phyloP scores from a whole-genome alignment of 2,113 vertebrate genomes.

The Tragelaphus scriptus region DNA sequence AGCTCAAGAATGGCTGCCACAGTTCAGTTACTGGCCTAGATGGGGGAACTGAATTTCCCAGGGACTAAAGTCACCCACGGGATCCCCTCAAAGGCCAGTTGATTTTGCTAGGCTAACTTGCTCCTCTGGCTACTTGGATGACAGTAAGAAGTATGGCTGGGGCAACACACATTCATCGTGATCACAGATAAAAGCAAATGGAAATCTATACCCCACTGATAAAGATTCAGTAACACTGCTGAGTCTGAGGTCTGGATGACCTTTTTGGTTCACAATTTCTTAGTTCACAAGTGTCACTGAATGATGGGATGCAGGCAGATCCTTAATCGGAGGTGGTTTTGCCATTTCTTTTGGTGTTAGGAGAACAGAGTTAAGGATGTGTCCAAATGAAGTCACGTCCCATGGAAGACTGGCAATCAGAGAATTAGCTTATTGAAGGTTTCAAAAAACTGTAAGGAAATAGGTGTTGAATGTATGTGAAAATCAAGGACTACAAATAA shows the following conservation, averaged over 20 bases:
- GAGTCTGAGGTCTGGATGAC: background rate
- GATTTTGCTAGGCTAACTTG: background rate
- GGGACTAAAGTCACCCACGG: background rate
- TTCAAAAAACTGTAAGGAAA: background rate
- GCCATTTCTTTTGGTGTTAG: background rate
- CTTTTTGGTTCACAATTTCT: background rate
- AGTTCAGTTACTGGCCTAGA: background rate
- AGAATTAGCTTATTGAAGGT: background rate
- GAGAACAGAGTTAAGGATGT: background rate
- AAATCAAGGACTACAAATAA: background rate
- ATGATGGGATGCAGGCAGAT: background rate
- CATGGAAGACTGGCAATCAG: background rate
- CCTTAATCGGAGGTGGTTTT: background rate
- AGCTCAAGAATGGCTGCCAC: background rate
- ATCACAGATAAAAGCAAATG: background rate
- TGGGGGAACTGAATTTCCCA: background rate
- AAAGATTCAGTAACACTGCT: background rate
- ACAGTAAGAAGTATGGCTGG: background rate
- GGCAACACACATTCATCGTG: background rate
- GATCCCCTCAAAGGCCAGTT: background rate
- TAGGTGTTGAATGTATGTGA: background rate
- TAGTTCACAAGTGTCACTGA: background rate
- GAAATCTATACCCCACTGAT: background rate
- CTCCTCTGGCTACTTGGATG: background rate
- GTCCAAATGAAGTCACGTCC: background rate